Base-by-base conservation (phyloP, 2,888 invertebrate species). In the Drosophila melanocephala region DNA sequence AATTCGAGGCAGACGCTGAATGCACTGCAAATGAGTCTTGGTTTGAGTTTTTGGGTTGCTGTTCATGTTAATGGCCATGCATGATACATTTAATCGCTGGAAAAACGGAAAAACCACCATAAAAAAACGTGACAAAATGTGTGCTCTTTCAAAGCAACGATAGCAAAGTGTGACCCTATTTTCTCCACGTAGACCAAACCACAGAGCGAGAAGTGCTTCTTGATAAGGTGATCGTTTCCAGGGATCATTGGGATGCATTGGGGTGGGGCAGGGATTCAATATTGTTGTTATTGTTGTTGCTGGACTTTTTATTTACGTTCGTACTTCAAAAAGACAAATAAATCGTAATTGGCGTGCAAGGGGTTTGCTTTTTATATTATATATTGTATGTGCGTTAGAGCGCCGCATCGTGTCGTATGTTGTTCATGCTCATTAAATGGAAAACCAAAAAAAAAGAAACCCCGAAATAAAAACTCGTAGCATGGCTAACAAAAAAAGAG, bases 281-380 rank as follows among this genome's bases (percentile, higher is more conserved):
- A 5, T 26, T 53, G 33, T 52, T 64, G 51, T 37, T 10, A 4
- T 42, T 42, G 39, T 19, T 39, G 9, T 10, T 59, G 59, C 39
- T 55, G 30, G 47, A 51, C 19, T 59, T 81, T 84, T 84, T 86
- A 77, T 83, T 85, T 87, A 87, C 76, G 69, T 79, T 77, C 44
- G 64, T 69, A 87, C 89, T 87, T 87, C 72, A 87, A 75, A 75
- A 79, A 77, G 72, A 87, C 88, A 87, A 89, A 89, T 87, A 87
- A 87, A 87, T 89, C 87, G 87, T 89, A 87, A 87, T 87, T 87
- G 87, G 90, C 87, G 88, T 85, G 64, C 86, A 75, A 84, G 86
- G 89, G 89, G 77, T 80, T 74, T 71, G 61, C 60, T 68, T 75
- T 82, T 55, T 70, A 39, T 75, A 47, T 64, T 55, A 56, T 62